Evolutionary conservation across 64 coral and sea anemone genomes (phyloP).

Genomic region (Actinia tenebrosa): DNA sequence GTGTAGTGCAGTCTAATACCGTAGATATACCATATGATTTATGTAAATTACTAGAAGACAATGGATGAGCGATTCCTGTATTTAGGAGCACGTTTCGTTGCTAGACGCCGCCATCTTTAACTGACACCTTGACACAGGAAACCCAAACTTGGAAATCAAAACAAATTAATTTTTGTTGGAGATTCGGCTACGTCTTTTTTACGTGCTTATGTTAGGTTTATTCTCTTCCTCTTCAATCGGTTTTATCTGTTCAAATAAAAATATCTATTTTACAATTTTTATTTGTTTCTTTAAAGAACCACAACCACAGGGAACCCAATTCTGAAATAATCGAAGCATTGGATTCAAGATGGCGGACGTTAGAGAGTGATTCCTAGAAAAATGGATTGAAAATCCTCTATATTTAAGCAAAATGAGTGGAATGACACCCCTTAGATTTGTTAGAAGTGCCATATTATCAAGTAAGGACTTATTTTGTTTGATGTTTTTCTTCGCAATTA

Average conservation of each 20-base stretch:
- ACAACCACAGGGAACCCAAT: slow-evolving; percentile 15
- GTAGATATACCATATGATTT: too few species aligned
- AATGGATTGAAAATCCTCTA: neutral
- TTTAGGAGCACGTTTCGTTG: too few species aligned
- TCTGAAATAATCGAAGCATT: neutral
- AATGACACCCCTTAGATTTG: slow-evolving; percentile 11
- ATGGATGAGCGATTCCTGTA: too few species aligned
- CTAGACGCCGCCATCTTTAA: slow-evolving; percentile 18
- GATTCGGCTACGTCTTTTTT: too few species aligned
- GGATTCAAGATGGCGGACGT: neutral
- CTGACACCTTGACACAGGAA: neutral
- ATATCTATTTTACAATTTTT: too few species aligned
- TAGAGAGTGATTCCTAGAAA: neutral
- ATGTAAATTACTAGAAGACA: too few species aligned
- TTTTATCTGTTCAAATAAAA: too few species aligned
- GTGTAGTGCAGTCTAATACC: too few species aligned
- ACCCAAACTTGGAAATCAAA: neutral
- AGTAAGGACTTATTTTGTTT: neutral
- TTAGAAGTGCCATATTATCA: neutral
- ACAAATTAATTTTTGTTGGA: too few species aligned
- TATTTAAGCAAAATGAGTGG: neutral
- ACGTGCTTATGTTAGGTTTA: too few species aligned
- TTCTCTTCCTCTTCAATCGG: too few species aligned
- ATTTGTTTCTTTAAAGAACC: too few species aligned
- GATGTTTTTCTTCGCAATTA: neutral